A percentile compares a stretch with the other conserved stretches of the same genome.
phyloP scores from a whole-genome alignment of 2,113 vertebrate genomes.

The Polypterus senegalus region DNA sequence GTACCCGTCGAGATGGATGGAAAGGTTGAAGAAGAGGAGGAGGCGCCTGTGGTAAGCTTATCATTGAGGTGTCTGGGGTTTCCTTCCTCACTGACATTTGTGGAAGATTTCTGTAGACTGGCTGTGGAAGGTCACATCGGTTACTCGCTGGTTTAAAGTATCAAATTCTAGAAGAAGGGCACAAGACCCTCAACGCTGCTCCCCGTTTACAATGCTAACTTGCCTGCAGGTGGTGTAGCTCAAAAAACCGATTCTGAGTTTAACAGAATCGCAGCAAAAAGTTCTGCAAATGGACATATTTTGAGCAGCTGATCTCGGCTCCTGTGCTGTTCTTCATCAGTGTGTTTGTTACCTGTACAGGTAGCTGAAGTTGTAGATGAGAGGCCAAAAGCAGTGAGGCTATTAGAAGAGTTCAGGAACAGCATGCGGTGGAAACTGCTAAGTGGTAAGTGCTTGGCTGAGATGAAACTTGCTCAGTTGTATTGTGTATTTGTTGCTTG shows the following conservation, averaged over 20 bases:
- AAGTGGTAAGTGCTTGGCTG: conserved; percentile 55
- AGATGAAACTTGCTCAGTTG: background rate
- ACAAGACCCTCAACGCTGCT: too few relatives aligned
- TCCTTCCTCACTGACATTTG: background rate
- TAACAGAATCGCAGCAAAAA: background rate
- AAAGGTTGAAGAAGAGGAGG: conserved; percentile 57
- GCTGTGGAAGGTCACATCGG: conserved; percentile 7
- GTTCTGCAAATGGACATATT: fast-evolving
- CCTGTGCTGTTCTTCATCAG: fast-evolving
- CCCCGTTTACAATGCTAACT: background rate
- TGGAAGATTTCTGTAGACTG: conserved; percentile 34
- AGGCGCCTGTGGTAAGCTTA: conserved; percentile 60
- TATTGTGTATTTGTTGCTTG: background rate
- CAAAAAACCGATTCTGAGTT: background rate
- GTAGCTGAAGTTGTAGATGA: conserved; percentile 88
- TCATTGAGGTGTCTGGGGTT: background rate
- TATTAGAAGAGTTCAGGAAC: conserved; percentile 71
- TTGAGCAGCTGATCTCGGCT: fast-evolving
- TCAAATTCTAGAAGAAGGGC: too few relatives aligned
- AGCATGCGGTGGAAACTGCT: conserved; percentile 79
- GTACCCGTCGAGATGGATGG: conserved; percentile 26
- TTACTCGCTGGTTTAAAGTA: background rate
- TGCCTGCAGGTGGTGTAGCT: conserved; percentile 6
- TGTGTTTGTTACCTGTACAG: conserved; percentile 25
- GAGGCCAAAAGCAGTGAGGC: conserved; percentile 76